Evolutionary conservation across 1,140 invertebrate genomes (phyloP), one percentile per base, ranked within the genome.

Genomic region (Polypedilum vanderplanki): DNA sequence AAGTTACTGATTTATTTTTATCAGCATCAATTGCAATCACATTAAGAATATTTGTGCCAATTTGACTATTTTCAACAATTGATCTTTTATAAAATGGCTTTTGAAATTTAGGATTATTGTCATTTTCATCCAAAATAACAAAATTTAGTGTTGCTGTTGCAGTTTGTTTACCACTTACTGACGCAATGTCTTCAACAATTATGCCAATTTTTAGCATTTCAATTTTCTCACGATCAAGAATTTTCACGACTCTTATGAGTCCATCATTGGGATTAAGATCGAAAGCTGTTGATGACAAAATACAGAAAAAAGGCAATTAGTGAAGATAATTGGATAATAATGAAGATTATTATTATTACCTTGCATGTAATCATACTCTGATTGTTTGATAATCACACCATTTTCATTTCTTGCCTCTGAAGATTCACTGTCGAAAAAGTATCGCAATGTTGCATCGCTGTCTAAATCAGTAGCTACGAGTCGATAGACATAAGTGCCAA

Each of bases 51-150:
- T 89, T 87, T 9, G 90, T 87, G 0, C 93, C 94, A 78, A 90
- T 90, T 83, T 95, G 94, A 76, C 93, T 93, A 79, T 97, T 97
- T 81, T 97, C 95, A 0, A 92, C 89, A 22, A 97, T 88, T 0
- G 92, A 90, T 74, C 90, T 86, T 74, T 88, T 87, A 78, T 95
- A 96, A 77, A 90, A 91, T 0, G 91, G 87, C 77, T 90, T 88
- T 40, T 89, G 85, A 78, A 96, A 96, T 77, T 88, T 88, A 0
- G 95, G 96, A 81, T 92, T 91, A 79, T 98, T 97, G 77, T 98
- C 96, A 79, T 98, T 98, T 75, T 93, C 91, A 80, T 95, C 93
- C 73, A 92, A 88, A 7, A 96, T 87, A 46, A 91, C 83, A 73
- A 96, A 89, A 20, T 87, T 92, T 0, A 96, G 82, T 7, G 87